Evolutionary conservation across 2,797 vertebrate genomes (phyloP).

Genomic region (Melopsittacus undulatus): DNA sequence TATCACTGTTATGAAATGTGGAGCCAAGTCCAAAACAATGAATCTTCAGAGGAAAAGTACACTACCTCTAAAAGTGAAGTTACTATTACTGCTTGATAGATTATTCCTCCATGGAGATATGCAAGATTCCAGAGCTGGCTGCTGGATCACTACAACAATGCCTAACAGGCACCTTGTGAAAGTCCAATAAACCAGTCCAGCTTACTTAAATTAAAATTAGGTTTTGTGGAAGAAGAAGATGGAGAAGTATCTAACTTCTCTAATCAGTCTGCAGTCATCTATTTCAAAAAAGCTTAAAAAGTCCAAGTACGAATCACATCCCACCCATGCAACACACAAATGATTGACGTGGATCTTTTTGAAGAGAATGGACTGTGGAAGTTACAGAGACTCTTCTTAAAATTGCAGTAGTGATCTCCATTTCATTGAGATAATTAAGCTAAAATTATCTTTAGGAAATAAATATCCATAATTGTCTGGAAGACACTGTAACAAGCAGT

Average conservation of each 20-base stretch:
- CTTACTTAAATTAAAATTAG: neutral
- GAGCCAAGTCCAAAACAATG: neutral
- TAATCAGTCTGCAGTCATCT: neutral
- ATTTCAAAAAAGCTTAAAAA: neutral
- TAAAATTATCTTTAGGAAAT: neutral
- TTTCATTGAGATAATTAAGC: neutral
- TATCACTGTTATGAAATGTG: neutral
- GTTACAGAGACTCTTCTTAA: neutral
- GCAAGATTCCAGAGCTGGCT: neutral
- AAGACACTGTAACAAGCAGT: neutral
- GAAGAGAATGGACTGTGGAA: neutral
- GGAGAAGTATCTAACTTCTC: neutral
- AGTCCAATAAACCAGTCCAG: neutral
- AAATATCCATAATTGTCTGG: neutral
- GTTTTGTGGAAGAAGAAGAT: neutral
- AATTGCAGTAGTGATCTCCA: neutral
- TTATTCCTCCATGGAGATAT: neutral
- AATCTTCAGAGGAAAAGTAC: neutral
- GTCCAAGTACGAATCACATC: neutral
- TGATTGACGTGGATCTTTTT: fast-evolving
- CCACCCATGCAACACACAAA: neutral
- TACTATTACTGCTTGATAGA: neutral
- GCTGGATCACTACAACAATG: neutral
- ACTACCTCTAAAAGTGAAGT: neutral
- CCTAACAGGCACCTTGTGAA: neutral